phyloP scores from a whole-genome alignment of 1,140 invertebrate species.

The Dufourea novaeangliae region DNA sequence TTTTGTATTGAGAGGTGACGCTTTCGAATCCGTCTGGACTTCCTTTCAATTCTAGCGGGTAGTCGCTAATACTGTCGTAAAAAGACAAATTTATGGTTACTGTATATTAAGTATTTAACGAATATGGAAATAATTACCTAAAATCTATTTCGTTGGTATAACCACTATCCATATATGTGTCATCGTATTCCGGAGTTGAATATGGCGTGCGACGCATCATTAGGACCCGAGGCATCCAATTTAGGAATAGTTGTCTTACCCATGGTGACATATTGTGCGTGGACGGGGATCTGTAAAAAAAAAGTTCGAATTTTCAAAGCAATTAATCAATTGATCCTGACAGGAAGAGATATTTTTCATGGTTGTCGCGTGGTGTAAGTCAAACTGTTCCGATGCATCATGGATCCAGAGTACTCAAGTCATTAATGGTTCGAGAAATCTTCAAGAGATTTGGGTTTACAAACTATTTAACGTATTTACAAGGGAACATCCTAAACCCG shows the following conservation, averaged over 20 bases:
- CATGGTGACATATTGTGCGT: slow-evolving; percentile 97
- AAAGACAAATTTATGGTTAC: slow-evolving; percentile 44
- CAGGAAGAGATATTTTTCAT: too few species aligned
- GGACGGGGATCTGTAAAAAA: slow-evolving; percentile 90
- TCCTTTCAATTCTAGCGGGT: slow-evolving; percentile 82
- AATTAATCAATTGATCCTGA: too few species aligned
- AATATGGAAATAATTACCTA: slow-evolving; percentile 81
- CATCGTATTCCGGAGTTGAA: slow-evolving; percentile 90
- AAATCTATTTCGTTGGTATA: slow-evolving; percentile 90
- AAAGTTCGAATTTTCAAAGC: background rate
- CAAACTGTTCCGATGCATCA: too few species aligned
- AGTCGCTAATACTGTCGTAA: slow-evolving; percentile 83
- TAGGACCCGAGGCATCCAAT: slow-evolving; percentile 93
- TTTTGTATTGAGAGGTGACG: slow-evolving; percentile 85
- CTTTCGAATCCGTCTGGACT: slow-evolving; percentile 83
- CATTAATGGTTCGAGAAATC: too few species aligned
- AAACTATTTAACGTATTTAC: too few species aligned
- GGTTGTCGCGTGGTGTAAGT: background rate
- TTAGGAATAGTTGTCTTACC: slow-evolving; percentile 93
- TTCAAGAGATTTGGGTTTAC: too few species aligned
- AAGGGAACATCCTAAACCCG: too few species aligned
- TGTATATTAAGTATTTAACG: background rate
- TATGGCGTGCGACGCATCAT: slow-evolving; percentile 95
- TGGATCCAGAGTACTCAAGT: too few species aligned
- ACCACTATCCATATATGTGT: slow-evolving; percentile 88